phyloP scores from a whole-genome alignment of 53 echinoderm and acorn worm species.

The Stichopus horrens region DNA sequence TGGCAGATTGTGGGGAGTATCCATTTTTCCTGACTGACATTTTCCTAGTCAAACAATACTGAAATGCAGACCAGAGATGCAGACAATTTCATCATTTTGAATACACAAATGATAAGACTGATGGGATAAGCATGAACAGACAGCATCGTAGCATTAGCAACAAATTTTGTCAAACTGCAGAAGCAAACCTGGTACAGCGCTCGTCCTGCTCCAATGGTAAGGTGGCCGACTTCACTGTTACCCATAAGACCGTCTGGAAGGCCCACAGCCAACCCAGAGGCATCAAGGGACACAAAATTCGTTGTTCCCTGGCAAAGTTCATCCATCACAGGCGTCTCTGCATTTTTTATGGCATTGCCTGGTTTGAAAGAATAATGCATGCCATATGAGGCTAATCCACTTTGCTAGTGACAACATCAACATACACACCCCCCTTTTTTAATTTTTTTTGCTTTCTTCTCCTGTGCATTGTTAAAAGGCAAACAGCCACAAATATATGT shows the following conservation, averaged over 20 bases:
- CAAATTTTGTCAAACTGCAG: not conserved
- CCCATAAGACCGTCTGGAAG: constrained; percentile 96
- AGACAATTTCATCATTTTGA: too few relatives aligned
- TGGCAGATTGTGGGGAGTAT: too few relatives aligned
- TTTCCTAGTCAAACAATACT: too few relatives aligned
- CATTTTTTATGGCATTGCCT: constrained; percentile 98
- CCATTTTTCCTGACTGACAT: too few relatives aligned
- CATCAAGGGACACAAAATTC: constrained; percentile 80
- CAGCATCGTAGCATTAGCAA: not conserved
- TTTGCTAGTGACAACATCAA: constrained; percentile 56
- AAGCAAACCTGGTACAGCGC: constrained; percentile 79
- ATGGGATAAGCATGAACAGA: not conserved
- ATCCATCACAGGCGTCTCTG: constrained; percentile 92
- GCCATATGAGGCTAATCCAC: not conserved
- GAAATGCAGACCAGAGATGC: too few relatives aligned
- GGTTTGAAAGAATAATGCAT: not conserved
- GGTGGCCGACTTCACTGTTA: constrained; percentile 96
- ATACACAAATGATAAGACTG: too few relatives aligned
- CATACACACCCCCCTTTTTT: constrained; percentile 60
- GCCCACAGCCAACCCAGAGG: constrained; percentile 90
- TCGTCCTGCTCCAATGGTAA: constrained; percentile 91
- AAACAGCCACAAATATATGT: too few relatives aligned
- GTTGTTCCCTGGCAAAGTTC: constrained; percentile 54
- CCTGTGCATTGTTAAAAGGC: too few relatives aligned
- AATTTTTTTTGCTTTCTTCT: too few relatives aligned